These are phyloP conservation scores for Drosophila mercatorum DNA, from an alignment of 2,888 invertebrate species.

Conservation along the genomic window DNA sequence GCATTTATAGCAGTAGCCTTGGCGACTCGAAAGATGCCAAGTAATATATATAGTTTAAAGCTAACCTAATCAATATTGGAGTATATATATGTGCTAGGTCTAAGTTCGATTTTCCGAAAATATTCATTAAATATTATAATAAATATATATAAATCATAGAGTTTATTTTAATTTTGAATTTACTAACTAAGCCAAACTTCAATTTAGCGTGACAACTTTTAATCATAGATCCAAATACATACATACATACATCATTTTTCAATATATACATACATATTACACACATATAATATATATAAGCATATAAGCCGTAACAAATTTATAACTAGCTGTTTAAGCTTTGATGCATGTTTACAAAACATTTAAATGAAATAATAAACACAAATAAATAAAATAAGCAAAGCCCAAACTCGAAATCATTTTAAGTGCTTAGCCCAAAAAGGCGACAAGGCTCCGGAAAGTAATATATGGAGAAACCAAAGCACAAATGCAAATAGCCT, in stretches of 20 bases:
- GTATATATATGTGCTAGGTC: constrained; percentile 17
- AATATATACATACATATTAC: constrained; percentile 11
- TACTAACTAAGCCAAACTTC: constrained; percentile 41
- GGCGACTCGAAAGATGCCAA: constrained; percentile 13
- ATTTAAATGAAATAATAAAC: constrained; percentile 73
- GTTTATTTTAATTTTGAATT: constrained; percentile 36
- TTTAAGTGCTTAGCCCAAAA: constrained; percentile 34
- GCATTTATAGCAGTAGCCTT: constrained; percentile 67
- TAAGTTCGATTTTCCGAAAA: constrained; percentile 35
- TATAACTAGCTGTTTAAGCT: constrained; percentile 76
- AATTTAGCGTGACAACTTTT: constrained; percentile 30
- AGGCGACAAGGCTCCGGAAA: constrained; percentile 5
- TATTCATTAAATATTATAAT: constrained; percentile 33
- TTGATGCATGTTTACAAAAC: constrained; percentile 83
- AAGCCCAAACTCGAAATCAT: constrained; percentile 43
- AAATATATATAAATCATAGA: constrained; percentile 29
- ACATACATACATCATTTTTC: constrained; percentile 12
- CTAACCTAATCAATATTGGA: constrained; percentile 25
- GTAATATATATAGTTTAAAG: constrained; percentile 16
- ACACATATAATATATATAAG: constrained; percentile 20
- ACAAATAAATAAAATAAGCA: constrained; percentile 51
- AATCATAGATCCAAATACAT: constrained; percentile 18
- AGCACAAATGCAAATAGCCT: constrained; percentile 47
- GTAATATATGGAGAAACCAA: constrained; percentile 14
- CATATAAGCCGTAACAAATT: constrained; percentile 52